Conservation (phyloP, 2,888 invertebrate genomes). For the Coecobrya sp. region DNA sequence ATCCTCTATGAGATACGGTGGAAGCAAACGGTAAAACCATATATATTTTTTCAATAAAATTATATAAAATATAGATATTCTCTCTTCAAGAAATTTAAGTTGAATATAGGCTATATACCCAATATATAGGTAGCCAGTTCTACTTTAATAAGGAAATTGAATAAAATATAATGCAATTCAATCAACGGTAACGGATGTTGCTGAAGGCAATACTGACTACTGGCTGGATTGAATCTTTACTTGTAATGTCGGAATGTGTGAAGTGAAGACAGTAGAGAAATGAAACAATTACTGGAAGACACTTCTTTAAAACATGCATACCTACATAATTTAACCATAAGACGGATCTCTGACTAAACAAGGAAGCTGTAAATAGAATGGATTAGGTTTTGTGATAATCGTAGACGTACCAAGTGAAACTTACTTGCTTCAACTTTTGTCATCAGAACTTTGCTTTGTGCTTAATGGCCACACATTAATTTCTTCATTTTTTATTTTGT, state of each 20-base stretch:
- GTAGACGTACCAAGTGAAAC: background rate
- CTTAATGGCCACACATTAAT: slow-evolving; percentile 6
- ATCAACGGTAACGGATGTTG: slow-evolving; percentile 3
- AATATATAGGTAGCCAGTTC: background rate
- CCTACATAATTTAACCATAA: background rate
- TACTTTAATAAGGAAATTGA: slow-evolving; percentile 21
- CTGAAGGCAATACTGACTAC: background rate
- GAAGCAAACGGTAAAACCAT: slow-evolving; percentile 16
- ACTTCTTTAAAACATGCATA: background rate
- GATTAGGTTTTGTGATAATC: slow-evolving; percentile 4
- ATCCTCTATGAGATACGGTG: slow-evolving; percentile 26
- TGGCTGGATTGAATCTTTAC: background rate
- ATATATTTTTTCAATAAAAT: background rate
- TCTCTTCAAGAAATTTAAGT: too few species aligned
- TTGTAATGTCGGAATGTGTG: background rate
- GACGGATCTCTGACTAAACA: background rate
- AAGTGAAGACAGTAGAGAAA: background rate
- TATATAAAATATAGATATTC: background rate
- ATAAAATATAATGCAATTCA: slow-evolving; percentile 49
- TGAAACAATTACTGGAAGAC: background rate
- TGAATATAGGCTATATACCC: too few species aligned
- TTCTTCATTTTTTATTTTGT: slow-evolving; percentile 14
- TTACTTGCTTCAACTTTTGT: background rate
- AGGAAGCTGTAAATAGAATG: background rate
- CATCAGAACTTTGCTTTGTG: background rate